phyloP scores from a whole-genome alignment of 2,888 invertebrate genomes.

The Notocelia uddmanniana region DNA sequence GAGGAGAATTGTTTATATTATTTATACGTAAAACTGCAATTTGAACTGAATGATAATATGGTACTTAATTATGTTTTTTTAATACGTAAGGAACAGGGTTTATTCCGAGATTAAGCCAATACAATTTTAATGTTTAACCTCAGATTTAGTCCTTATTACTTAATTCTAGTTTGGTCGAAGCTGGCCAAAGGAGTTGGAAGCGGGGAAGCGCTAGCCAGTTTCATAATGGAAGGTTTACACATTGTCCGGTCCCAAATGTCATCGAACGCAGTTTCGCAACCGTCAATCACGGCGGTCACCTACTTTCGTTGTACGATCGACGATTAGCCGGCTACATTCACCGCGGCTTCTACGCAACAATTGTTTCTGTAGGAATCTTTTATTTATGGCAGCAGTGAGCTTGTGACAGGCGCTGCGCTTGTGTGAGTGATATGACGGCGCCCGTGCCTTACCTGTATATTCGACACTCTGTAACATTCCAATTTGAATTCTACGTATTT shows the following conservation, averaged over 20 bases:
- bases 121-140: too few relatives aligned
- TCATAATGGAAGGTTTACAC: conserved; percentile 79
- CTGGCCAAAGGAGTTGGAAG: conserved; percentile 35
- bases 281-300: conserved; percentile 85
- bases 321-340: conserved; percentile 84
- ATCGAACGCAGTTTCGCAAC: conserved; percentile 84
- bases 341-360: conserved; percentile 85
- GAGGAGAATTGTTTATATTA: not conserved
- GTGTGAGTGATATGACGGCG: conserved; percentile 78
- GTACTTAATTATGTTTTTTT: not conserved
- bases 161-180: too few relatives aligned
- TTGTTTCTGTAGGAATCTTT: conserved; percentile 86
- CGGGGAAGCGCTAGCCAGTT: conserved; percentile 52
- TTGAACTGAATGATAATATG: not conserved
- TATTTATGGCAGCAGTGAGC: conserved; percentile 81
- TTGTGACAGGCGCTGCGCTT: conserved; percentile 55
- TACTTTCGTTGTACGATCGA: conserved; percentile 82
- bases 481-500: conserved; percentile 29
- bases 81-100: too few relatives aligned
- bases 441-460: conserved; percentile 83
- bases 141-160: too few relatives aligned
- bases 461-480: conserved; percentile 35
- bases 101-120: too few relatives aligned
- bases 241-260: conserved; percentile 81
- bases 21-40: too few relatives aligned